These are phyloP conservation scores for Drosophila rhopaloa DNA, from an alignment of 1,140 invertebrate species.

Conservation along the genomic window DNA sequence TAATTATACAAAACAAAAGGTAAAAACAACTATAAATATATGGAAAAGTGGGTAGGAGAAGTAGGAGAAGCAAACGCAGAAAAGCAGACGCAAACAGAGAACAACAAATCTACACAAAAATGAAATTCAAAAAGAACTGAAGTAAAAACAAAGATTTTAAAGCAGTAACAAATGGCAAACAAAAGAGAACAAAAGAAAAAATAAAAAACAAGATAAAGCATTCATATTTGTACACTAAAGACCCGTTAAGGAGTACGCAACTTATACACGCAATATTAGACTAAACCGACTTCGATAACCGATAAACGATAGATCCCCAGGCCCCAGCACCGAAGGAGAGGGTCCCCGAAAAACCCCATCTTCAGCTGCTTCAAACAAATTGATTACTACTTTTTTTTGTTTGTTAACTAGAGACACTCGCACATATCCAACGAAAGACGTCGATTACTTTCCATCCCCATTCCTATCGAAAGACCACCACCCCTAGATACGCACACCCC, in stretches of 20 bases:
- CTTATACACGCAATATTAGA: slow-evolving; percentile 53
- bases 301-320: slow-evolving; percentile 20
- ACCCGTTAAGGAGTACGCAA: slow-evolving; percentile 40
- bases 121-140: slow-evolving; percentile 82
- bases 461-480: slow-evolving; percentile 43
- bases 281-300: slow-evolving; percentile 46
- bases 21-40: slow-evolving; percentile 38
- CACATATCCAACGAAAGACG: slow-evolving; percentile 53
- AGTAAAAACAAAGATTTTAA: slow-evolving; percentile 82
- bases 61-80: slow-evolving; percentile 38
- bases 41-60: slow-evolving; percentile 12
- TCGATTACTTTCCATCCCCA: slow-evolving; percentile 52
- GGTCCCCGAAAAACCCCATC: background rate
- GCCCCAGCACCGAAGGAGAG: slow-evolving; percentile 6
- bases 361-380: slow-evolving; percentile 27
- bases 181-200: slow-evolving; percentile 33
- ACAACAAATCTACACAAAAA: slow-evolving; percentile 69
- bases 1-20: slow-evolving; percentile 57
- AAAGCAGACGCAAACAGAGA: slow-evolving; percentile 33
- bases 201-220: slow-evolving; percentile 45
- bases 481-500: slow-evolving; percentile 34
- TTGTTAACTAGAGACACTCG: slow-evolving; percentile 49
- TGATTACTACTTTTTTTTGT: slow-evolving; percentile 9
- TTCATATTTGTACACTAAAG: slow-evolving; percentile 68
- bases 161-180: slow-evolving; percentile 73